Evolutionary conservation across 2,888 invertebrate genomes (phyloP).

Genomic region (Acanthosepion esculentum): DNA sequence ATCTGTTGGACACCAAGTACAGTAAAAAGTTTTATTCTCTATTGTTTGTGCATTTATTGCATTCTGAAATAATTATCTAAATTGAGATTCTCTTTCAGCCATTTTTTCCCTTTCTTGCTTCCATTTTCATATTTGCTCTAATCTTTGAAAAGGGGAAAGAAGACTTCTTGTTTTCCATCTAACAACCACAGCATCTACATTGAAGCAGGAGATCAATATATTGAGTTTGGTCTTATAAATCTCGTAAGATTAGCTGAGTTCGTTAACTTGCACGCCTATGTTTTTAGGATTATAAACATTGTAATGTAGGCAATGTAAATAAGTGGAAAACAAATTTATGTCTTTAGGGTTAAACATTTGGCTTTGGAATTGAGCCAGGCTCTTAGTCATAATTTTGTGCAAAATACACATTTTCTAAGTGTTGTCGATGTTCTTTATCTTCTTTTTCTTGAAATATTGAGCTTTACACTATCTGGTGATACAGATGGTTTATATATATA

Average conservation of each 20-base stretch:
- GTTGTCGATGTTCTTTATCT: no score
- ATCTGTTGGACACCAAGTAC: no score
- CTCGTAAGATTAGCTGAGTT: background rate
- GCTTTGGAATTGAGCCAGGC: background rate
- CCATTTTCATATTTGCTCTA: background rate
- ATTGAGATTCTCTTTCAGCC: no score
- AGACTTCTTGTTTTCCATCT: background rate
- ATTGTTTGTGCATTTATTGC: no score
- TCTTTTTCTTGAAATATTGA: no score
- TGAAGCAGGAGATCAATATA: background rate
- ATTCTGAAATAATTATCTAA: no score
- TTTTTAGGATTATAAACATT: background rate
- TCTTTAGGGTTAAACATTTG: background rate
- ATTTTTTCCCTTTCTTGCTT: no score
- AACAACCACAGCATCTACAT: background rate
- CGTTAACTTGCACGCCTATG: background rate
- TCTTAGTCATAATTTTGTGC: background rate
- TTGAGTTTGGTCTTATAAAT: background rate
- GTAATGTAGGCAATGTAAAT: background rate
- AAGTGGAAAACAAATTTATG: background rate
- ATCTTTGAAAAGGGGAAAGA: background rate
- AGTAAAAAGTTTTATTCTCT: no score
- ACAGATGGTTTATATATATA: no score
- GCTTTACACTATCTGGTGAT: no score
- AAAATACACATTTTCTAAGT: background rate